Evolutionary conservation across 2,113 vertebrate species (phyloP).

Genomic region (Silurus asotus): DNA sequence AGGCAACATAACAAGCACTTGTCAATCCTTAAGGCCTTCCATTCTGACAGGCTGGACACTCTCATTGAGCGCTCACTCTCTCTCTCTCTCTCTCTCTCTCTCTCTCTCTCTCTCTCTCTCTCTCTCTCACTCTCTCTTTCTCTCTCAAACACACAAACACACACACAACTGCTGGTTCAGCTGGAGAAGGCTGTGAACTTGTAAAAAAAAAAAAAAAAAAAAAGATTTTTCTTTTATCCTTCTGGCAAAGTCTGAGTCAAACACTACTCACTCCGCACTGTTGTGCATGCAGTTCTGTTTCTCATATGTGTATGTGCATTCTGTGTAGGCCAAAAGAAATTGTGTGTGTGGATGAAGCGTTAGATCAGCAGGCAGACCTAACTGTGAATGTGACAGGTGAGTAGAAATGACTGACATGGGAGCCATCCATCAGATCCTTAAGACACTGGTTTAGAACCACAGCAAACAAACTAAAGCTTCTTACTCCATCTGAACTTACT

Average conservation of each 20-base stretch:
- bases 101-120: neutral
- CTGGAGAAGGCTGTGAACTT: slow-evolving; percentile 59
- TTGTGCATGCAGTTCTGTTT: slow-evolving; percentile 57
- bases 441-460: slow-evolving; percentile 69
- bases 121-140: neutral
- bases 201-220: neutral
- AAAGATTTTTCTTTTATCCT: slow-evolving; percentile 27
- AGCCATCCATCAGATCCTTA: neutral
- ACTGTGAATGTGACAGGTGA: slow-evolving; percentile 93
- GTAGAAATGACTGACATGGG: slow-evolving; percentile 93
- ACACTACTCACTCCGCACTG: slow-evolving; percentile 48
- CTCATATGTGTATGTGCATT: slow-evolving; percentile 51
- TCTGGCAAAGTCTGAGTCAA: slow-evolving; percentile 42
- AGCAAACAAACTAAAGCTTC: neutral
- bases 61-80: slow-evolving; percentile 79
- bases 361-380: slow-evolving; percentile 86
- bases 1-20: slow-evolving; percentile 81
- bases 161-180: slow-evolving; percentile 6
- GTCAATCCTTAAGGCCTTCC: slow-evolving; percentile 83
- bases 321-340: slow-evolving; percentile 51
- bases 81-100: neutral
- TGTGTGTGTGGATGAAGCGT: slow-evolving; percentile 65
- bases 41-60: slow-evolving; percentile 86
- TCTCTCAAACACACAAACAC: slow-evolving; percentile 24
- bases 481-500: neutral